Base-by-base conservation (phyloP, 2,888 invertebrate species). In the Aphelenchoides bicaudatus region DNA sequence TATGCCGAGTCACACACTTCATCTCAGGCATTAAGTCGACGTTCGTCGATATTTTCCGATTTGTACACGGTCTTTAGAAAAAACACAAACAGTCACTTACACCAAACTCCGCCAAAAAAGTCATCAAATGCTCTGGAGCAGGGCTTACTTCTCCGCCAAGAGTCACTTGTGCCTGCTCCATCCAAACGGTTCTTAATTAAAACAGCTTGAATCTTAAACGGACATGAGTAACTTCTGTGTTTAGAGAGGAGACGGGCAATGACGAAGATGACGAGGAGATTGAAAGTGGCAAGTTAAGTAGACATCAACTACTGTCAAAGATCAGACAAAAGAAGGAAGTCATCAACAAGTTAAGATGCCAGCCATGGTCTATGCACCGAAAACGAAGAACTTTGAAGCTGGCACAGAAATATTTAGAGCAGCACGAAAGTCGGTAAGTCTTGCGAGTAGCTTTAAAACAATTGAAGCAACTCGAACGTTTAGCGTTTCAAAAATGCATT, bases 321-420 rank as follows among this genome's bases (percentile, higher is more conserved):
- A 79, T 81, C 28, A 68, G 78, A 4, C 68, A 80, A 55, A 81
- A 81, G 67, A 80, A 81, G 59, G 81, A 81, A 54, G 77, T 82
- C 30, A 80, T 81, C 37, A 77, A 75, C 39, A 79, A 75, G 56
- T 58, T 82, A 23, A 67, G 79, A 37, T 72, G 65, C 39, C 80
- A 68, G 49, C 60, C 68, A 27, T 66, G 82, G 82, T 71, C 68
- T 39, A 80, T 82, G 78, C 67, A 72, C 28, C 70, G 80, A 49
- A 82, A 82, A 62, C 61, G 81, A 28, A 63, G 78, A 37, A 78
- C 80, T 21, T 57, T 77, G 34, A 70, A 81, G 54, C 59, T 80
- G 19, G 81, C 81, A 6, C 79, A 80, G 58, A 75, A 76, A 34
- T 81, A 79, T 58, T 70, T 81, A 43, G 77, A 79, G 46, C 77